phyloP scores from a whole-genome alignment of 2,113 vertebrate species.

The Lepus americanus region DNA sequence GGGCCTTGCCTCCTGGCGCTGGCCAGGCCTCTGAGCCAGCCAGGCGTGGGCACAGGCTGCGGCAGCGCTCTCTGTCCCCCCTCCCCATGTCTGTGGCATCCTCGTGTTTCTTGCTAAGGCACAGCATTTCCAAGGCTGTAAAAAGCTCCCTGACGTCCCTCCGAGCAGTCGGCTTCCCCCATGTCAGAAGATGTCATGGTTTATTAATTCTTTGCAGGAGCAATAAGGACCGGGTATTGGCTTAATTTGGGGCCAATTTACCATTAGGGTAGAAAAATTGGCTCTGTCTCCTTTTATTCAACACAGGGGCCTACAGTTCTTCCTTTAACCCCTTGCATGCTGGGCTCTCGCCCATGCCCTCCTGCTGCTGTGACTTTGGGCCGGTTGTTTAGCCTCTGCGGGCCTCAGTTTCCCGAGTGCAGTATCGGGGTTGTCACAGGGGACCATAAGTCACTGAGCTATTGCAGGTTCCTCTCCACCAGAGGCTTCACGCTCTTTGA shows the following conservation, averaged over 20 bases:
- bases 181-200: slow-evolving; percentile 85
- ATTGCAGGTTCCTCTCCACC: not conserved
- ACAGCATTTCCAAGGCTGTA: slow-evolving; percentile 77
- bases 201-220: slow-evolving; percentile 88
- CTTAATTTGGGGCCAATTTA: slow-evolving; percentile 86
- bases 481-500: not conserved
- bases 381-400: not conserved
- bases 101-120: slow-evolving; percentile 79
- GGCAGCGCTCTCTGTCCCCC: slow-evolving; percentile 69
- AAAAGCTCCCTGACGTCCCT: slow-evolving; percentile 83
- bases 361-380: not conserved
- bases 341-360: not conserved
- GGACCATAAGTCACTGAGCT: slow-evolving; percentile 30
- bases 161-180: slow-evolving; percentile 81
- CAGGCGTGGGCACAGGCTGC: not conserved
- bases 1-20: not conserved
- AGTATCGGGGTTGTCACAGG: not conserved
- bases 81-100: slow-evolving; percentile 81
- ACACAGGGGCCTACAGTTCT: slow-evolving; percentile 45
- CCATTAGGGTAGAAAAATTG: slow-evolving; percentile 82
- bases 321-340: slow-evolving; percentile 72
- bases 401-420: slow-evolving; percentile 44
- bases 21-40: slow-evolving; percentile 32
- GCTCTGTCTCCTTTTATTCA: slow-evolving; percentile 82
- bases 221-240: slow-evolving; percentile 85